Evolutionary conservation across 2,888 invertebrate genomes (phyloP).

Genomic region (Yponomeuta cagnagella): DNA sequence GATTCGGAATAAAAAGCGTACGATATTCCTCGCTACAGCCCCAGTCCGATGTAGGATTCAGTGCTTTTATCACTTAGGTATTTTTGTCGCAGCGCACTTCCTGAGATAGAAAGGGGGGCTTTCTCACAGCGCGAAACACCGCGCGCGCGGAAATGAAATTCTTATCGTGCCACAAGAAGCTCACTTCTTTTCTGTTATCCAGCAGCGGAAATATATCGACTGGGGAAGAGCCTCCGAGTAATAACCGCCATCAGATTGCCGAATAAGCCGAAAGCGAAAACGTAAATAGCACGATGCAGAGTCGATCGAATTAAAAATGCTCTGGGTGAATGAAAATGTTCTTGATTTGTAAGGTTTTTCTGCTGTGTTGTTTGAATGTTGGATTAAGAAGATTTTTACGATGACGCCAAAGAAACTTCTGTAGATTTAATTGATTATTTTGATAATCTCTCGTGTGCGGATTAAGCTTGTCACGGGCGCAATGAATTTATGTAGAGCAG

Average conservation of each 20-base stretch:
- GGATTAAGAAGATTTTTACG: not conserved
- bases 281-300: constrained; percentile 6
- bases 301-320: constrained; percentile 13
- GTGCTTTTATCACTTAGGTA: constrained; percentile 69
- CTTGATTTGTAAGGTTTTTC: not conserved
- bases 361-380: not conserved
- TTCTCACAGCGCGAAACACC: constrained; percentile 33
- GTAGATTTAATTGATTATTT: not conserved
- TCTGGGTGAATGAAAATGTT: constrained; percentile 22
- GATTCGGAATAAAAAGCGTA: constrained; percentile 30
- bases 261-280: constrained; percentile 38
- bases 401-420: not conserved
- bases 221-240: constrained; percentile 43
- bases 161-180: constrained; percentile 71
- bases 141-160: constrained; percentile 71
- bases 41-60: constrained; percentile 37
- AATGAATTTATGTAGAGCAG: not conserved
- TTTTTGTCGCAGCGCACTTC: constrained; percentile 65
- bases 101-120: constrained; percentile 61
- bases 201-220: constrained; percentile 61
- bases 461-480: not conserved
- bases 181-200: constrained; percentile 68
- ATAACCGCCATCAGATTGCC: constrained; percentile 65
- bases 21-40: constrained; percentile 40
- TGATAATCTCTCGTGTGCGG: not conserved